A percentile compares a stretch with the other conserved stretches of the same genome.
phyloP scores from a whole-genome alignment of 1,140 invertebrate genomes.

The Calliphora vicina region DNA sequence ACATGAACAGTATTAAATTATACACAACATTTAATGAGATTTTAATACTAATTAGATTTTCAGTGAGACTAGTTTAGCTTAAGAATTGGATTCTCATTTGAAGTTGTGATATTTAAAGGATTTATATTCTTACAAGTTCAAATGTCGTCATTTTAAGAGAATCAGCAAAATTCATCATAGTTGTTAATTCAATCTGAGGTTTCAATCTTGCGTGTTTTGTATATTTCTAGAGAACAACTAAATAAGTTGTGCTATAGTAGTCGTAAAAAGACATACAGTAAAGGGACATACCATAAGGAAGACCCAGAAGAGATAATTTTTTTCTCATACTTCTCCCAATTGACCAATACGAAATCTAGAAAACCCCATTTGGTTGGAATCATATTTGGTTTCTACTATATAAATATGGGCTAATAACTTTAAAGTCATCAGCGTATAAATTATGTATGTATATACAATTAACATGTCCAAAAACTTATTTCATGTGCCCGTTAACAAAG shows the following conservation, averaged over 20 bases:
- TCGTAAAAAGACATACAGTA: background rate
- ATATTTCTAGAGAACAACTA: background rate
- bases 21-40: background rate
- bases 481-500: too few species aligned
- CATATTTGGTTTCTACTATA: too few species aligned
- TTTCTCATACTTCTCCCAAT: too few species aligned
- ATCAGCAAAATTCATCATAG: background rate
- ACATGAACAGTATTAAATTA: background rate
- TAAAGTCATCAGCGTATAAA: too few species aligned
- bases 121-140: background rate
- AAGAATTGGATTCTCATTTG: background rate
- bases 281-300: too few species aligned
- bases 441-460: too few species aligned
- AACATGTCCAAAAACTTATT: too few species aligned
- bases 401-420: too few species aligned
- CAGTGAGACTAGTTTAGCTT: background rate
- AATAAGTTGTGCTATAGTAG: background rate
- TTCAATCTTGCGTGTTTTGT: background rate
- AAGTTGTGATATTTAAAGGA: background rate
- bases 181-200: background rate
- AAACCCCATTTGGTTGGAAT: too few species aligned
- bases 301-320: too few species aligned
- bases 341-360: too few species aligned
- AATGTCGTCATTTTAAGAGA: background rate
- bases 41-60: background rate